Conservation (phyloP, 2,888 invertebrate genomes). For the Drymonia ruficornis region DNA sequence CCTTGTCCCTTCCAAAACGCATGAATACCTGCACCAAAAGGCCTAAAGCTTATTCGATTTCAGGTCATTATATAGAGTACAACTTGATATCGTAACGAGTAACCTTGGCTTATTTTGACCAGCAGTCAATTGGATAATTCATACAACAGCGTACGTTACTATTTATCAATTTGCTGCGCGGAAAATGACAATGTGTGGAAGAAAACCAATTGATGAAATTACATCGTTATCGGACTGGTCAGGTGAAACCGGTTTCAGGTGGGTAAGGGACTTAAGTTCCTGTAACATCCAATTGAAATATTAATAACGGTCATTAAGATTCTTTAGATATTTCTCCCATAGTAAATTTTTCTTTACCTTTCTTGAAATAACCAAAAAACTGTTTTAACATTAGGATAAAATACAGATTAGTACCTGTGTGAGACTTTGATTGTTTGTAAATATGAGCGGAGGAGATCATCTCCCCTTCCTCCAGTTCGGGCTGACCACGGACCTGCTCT, state of each 20-base stretch:
- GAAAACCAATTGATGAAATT: slow-evolving; percentile 10
- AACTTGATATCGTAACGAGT: slow-evolving; percentile 4
- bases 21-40: slow-evolving; percentile 61
- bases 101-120: slow-evolving; percentile 32
- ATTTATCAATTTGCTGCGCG: slow-evolving; percentile 21
- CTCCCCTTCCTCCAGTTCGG: slow-evolving; percentile 78
- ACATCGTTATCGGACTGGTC: not conserved
- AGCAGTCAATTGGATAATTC: slow-evolving; percentile 31
- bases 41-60: not conserved
- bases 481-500: slow-evolving; percentile 75
- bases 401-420: slow-evolving; percentile 61
- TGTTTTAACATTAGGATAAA: no score
- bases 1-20: slow-evolving; percentile 86
- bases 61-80: not conserved
- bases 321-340: no score
- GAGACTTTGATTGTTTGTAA: slow-evolving; percentile 64
- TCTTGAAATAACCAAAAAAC: no score
- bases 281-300: not conserved
- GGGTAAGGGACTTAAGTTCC: not conserved
- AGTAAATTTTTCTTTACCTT: no score
- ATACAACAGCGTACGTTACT: slow-evolving; percentile 14
- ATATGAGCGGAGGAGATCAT: slow-evolving; percentile 69
- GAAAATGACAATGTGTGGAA: slow-evolving; percentile 10
- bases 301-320: no score
- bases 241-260: slow-evolving; percentile 5